Evolutionary conservation across 2,797 vertebrate species (phyloP).

Genomic region (Pygocentrus nattereri): DNA sequence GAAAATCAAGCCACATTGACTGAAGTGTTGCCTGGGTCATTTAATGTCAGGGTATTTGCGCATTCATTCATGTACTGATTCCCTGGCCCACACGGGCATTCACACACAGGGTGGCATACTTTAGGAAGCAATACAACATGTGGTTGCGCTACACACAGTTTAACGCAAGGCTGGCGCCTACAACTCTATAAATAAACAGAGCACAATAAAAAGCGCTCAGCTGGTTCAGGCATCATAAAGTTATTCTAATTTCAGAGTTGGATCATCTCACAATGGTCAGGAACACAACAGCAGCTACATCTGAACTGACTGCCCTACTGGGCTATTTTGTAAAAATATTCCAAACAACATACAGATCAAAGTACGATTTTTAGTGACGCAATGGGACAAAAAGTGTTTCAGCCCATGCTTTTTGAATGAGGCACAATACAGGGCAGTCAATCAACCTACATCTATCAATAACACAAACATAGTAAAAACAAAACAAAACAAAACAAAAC

Average conservation of each 20-base stretch:
- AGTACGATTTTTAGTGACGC: too few relatives aligned
- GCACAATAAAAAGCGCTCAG: neutral
- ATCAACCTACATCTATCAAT: too few relatives aligned
- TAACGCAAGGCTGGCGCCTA: neutral
- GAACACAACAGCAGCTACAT: neutral
- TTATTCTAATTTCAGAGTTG: neutral
- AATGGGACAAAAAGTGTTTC: too few relatives aligned
- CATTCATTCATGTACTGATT: neutral
- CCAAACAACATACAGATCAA: too few relatives aligned
- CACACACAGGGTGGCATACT: neutral
- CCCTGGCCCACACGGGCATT: neutral
- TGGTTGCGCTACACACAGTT: neutral
- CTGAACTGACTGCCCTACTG: neutral
- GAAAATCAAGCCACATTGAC: constrained; percentile 21
- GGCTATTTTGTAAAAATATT: too few relatives aligned
- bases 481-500: too few relatives aligned
- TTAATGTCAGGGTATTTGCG: neutral
- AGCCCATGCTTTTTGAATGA: too few relatives aligned
- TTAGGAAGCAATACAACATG: constrained; percentile 2
- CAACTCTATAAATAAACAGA: neutral
- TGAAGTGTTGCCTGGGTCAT: constrained; percentile 8
- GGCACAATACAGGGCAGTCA: too few relatives aligned
- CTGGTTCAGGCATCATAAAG: neutral
- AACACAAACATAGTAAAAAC: too few relatives aligned
- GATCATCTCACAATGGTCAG: neutral